Base-by-base conservation (phyloP, 1,140 invertebrate genomes). In the Orchesella cincta region DNA sequence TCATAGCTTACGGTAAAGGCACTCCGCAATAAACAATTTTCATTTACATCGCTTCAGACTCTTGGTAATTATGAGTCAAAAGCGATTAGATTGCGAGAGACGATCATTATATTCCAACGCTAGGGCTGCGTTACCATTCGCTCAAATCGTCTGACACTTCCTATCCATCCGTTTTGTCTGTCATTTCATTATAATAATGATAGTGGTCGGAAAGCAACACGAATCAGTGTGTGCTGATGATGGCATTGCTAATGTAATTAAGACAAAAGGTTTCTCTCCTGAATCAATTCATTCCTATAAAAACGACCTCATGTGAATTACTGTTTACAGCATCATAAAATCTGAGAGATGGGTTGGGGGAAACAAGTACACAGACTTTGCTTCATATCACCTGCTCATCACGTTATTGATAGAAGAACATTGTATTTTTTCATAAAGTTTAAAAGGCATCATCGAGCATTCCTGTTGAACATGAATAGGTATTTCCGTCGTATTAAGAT, bases 211-310 rank as follows among this genome's bases (percentile, higher is more conserved):
- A n/a, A n/a, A n/a, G n/a, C n/a, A n/a, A n/a, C n/a, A 57, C 14
- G 23, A 12, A 23, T 12, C 54, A 18, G 39, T 46, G 39, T 46
- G 39, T 46, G 39, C 39, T 18, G 39, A 57, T 18, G 39, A 46
- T 46, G 5, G 39, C 39, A 67, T 31, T 67, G 62, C 14, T 67
- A 67, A 67, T 67, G 62, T 33, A 67, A 67, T 67, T 67, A 31
- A 67, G 62, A 67, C 62, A 67, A 67, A 67, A 67, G 62, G 3
- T 3, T 67, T 67, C 54, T 26, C 23, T 57, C 26, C 39, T 46
- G 5, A 57, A 23, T 5, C 62, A 67, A 67, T 67, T 67, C 62
- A 67, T 67, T 67, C n/a, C 33, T 67, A 67, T 33, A 26, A 31
- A 67, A 67, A n/a, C n/a, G 14, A 57, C 3, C 29, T 67, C 52